Evolutionary conservation across 2,113 vertebrate genomes (phyloP), one percentile per base, ranked within the genome.

Genomic region (Trematocara marginatum): DNA sequence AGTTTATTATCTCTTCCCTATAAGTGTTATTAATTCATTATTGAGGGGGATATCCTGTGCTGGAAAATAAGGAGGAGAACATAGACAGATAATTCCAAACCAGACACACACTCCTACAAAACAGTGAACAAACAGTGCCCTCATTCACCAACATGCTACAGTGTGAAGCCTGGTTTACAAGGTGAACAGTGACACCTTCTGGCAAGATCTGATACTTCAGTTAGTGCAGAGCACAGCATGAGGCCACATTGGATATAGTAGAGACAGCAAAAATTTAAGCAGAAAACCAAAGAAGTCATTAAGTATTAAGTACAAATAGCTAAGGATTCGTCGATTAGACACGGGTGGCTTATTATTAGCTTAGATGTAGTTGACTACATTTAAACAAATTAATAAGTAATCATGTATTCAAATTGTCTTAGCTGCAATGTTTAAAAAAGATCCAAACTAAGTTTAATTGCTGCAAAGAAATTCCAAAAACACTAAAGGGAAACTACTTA

Each of bases 181-280:
- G 51, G 81, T 78, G 12, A 92, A 93, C 90, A 92, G 90, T 91
- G 95, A 93, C 95, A 92, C 88, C 94, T 84, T 49, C 54, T 95
- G 95, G 82, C 15, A 26, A 35, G 5, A 7, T 18, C 7, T 16
- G 59, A 61, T 31, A 26, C 42, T 79, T 45, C 9, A 80, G 35
- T 35, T 42, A 2, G 3, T 13, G 47, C 6, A 26, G 31, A 78
- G 10, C 7, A 76, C 31, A 86, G 18, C 6, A 34, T 20, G 40
- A 61, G 56, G 40, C 40, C 45, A 8, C 78, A 26, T 40, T 57
- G 34, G 20, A 57, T 40, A 80, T 11, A 18, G 45, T 47, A 49
- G 42, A 74, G 42, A 31, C 15, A 7, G 20, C 20, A 56, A 10
- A 26, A 4, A 79, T 40, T 38, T 42, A 20, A 54, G 0, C 20